These are phyloP conservation scores for Apotomis turbidana DNA, from an alignment of 2,888 invertebrate genomes.

Conservation along the genomic window DNA sequence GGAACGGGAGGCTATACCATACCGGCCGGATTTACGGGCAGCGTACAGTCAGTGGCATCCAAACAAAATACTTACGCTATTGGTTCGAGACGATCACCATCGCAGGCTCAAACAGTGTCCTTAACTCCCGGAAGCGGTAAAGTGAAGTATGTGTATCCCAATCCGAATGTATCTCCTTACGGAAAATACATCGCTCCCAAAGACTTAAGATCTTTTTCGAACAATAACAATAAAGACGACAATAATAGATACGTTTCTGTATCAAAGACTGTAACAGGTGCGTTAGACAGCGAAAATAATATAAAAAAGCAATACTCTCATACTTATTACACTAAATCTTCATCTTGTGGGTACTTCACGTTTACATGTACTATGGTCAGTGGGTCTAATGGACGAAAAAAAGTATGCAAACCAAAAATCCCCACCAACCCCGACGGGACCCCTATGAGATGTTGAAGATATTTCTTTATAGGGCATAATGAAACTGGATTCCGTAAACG, in stretches of 20 bases:
- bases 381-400: constrained; percentile 89
- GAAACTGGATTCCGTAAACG: too few species aligned
- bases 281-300: constrained; percentile 85
- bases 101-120: constrained; percentile 87
- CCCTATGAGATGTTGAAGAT: constrained; percentile 83
- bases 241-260: constrained; percentile 89
- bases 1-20: constrained; percentile 87
- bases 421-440: constrained; percentile 90
- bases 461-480: not conserved
- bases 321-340: constrained; percentile 93
- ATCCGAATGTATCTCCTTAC: constrained; percentile 56
- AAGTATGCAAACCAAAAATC: constrained; percentile 91
- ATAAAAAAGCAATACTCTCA: constrained; percentile 89
- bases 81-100: constrained; percentile 83
- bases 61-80: constrained; percentile 83
- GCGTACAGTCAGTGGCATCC: constrained; percentile 86
- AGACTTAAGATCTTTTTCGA: constrained; percentile 68
- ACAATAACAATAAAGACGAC: constrained; percentile 67
- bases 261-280: constrained; percentile 91
- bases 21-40: constrained; percentile 87
- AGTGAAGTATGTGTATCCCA: constrained; percentile 66
- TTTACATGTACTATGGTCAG: constrained; percentile 93
- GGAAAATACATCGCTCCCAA: constrained; percentile 65
- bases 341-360: constrained; percentile 94
- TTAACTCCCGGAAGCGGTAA: constrained; percentile 79